Base-by-base conservation (phyloP, 2,888 invertebrate genomes). In the Drosophila subsilvestris region DNA sequence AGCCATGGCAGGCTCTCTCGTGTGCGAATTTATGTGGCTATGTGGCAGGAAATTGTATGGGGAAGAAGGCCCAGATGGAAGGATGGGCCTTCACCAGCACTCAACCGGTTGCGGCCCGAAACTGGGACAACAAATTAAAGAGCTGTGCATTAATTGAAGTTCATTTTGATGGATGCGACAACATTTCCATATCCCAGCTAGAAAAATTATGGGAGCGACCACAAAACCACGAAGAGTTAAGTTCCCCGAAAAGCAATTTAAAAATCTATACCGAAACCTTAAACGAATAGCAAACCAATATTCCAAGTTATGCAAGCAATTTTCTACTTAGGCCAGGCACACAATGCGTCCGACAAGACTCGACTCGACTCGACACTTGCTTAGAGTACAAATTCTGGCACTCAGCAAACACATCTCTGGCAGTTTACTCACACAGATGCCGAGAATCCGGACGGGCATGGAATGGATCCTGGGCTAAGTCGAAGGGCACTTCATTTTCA, bases 11-110 rank as follows among this genome's bases (percentile, higher is more conserved):
- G 71, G 63, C 74, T 69, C 66, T 71, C 54, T 76, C 76, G 65
- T 80, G 71, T 76, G 85, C 76, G 71, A 81, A 86, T 82, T 82
- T 86, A 86, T 86, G 66, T 79, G 82, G 76, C 81, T 70, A 65
- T 70, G 70, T 22, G 74, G 48, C 85, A 76, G 87, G 82, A 82
- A 86, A 87, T 87, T 84, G 76, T 76, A 74, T 72, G 87, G 81
- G 56, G 45, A 66, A 47, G 42, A 42, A 37, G 44, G 44, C 25
- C 44, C 20, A n/a, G 53, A 43, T 29, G 58, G 47, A 20, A 43
- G 20, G 44, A 37, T 27, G 48, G 25, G 49, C 43, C 42, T 43
- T 58, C 58, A 3, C 32, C 3, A 12, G 12, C 12, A 32, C 32
- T 32, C 32, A 12, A 14, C 14, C 37, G 25, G 50, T n/a, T 50